Conservation (phyloP, 1,140 invertebrate genomes). For the Drosophila tropicalis region DNA sequence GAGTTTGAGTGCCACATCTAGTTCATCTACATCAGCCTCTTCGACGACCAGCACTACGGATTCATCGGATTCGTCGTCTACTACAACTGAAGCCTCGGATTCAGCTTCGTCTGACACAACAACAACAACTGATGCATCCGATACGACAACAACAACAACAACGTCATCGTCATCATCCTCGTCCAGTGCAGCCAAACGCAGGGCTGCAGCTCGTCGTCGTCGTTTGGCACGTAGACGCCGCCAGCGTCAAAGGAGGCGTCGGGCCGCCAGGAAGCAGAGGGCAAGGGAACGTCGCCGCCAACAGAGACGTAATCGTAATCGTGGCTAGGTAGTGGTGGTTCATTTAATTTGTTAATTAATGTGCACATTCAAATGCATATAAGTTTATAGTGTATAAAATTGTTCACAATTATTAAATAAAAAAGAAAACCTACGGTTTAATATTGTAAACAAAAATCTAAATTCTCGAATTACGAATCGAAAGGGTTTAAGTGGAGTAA, state of each 20-base stretch:
- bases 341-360: no score
- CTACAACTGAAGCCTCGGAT: background rate
- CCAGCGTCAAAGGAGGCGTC: background rate
- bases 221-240: slow-evolving; percentile 8
- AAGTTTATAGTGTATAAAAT: background rate
- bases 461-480: no score
- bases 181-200: background rate
- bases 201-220: slow-evolving; percentile 11
- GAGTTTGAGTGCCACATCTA: background rate
- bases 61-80: background rate
- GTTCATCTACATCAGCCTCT: background rate
- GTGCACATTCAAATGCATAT: no score
- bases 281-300: background rate
- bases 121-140: background rate
- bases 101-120: background rate
- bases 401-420: no score
- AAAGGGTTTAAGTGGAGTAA: no score
- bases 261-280: background rate
- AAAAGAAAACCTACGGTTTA: no score
- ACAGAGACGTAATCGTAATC: slow-evolving; percentile 1
- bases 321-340: background rate
- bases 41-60: background rate
- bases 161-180: background rate
- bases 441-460: no score
- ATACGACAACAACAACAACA: background rate